A percentile compares a stretch with the other conserved stretches of the same genome.
Conservation (phyloP, 2,797 vertebrate species). For the Chromobotia macracanthus region DNA sequence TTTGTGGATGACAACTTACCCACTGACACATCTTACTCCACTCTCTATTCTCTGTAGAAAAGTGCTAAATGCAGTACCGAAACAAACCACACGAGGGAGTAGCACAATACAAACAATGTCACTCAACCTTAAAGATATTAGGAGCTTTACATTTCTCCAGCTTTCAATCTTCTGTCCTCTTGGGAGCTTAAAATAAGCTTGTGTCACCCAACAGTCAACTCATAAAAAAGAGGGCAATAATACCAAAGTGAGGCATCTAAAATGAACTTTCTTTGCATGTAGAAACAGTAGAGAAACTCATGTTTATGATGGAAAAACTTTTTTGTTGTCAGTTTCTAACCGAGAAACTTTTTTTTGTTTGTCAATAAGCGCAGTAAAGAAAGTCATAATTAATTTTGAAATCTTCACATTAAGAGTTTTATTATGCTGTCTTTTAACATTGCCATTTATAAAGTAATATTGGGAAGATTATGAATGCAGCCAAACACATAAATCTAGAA, state of each 20-base stretch:
- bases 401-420: slow-evolving; percentile 50
- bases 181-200: not conserved
- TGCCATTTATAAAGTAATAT: slow-evolving; percentile 10
- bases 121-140: not conserved
- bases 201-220: slow-evolving; percentile 6
- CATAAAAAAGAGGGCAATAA: slow-evolving; percentile 1
- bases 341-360: slow-evolving; percentile 55
- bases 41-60: too few relatives aligned
- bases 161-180: not conserved
- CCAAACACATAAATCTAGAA: slow-evolving; percentile 14
- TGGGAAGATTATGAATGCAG: slow-evolving; percentile 17
- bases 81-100: slow-evolving; percentile 41
- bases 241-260: slow-evolving; percentile 2
- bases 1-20: too few relatives aligned
- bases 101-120: not conserved
- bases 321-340: too few relatives aligned
- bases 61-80: slow-evolving; percentile 12
- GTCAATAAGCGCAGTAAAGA: slow-evolving; percentile 31
- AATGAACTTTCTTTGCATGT: slow-evolving; percentile 26
- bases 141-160: not conserved
- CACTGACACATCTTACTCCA: too few relatives aligned
- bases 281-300: slow-evolving; percentile 48
- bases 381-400: slow-evolving; percentile 53
- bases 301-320: slow-evolving; percentile 52
- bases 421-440: slow-evolving; percentile 64